These are phyloP conservation scores for Rhineura floridana DNA, from an alignment of 2,113 vertebrate genomes.

Conservation along the genomic window DNA sequence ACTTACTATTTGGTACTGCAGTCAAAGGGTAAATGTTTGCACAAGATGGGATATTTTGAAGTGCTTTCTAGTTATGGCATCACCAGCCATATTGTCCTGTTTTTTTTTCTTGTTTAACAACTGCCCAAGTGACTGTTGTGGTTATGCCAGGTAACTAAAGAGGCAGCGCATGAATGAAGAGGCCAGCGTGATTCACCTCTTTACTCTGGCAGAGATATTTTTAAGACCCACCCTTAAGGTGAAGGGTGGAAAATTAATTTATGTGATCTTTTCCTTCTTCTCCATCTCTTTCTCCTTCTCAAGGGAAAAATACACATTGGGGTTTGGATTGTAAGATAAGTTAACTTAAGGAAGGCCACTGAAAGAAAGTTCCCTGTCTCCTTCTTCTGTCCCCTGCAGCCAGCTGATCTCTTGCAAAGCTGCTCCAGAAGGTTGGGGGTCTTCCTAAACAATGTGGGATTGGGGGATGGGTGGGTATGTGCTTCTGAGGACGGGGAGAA, in stretches of 20 bases:
- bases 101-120: not conserved
- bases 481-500: not conserved
- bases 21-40: not conserved
- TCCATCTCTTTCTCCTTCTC: too few species aligned
- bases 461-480: not conserved
- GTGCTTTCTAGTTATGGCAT: not conserved
- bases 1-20: not conserved
- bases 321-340: not conserved
- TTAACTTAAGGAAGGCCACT: not conserved
- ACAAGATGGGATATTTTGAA: not conserved
- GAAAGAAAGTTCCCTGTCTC: not conserved
- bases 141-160: not conserved
- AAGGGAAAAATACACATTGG: not conserved
- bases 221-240: too few species aligned
- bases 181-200: not conserved
- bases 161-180: not conserved
- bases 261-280: too few species aligned
- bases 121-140: slow-evolving; percentile 1
- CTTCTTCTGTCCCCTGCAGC: not conserved
- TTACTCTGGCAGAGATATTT: not conserved
- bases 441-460: not conserved
- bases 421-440: not conserved
- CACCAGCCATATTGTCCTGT: not conserved
- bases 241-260: too few species aligned
- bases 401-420: not conserved